Evolutionary conservation across 2,797 vertebrate species (phyloP).

Genomic region (Scleropages formosus): DNA sequence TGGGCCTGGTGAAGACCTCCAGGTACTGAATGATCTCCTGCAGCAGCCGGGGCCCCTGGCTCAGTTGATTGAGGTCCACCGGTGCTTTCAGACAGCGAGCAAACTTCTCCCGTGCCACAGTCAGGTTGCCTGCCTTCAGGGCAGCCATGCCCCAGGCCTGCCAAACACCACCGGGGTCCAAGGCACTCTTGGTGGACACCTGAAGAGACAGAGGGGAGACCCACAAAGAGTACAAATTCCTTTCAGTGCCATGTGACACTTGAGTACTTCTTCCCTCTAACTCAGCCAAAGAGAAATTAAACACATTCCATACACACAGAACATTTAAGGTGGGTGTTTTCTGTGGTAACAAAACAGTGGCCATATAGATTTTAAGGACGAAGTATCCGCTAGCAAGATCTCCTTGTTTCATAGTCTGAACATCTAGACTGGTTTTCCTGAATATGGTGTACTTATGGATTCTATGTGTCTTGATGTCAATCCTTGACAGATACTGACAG

Average conservation of each 20-base stretch:
- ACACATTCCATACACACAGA: neutral
- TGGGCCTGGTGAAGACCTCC: slow-evolving; percentile 76
- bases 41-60: slow-evolving; percentile 75
- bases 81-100: slow-evolving; percentile 84
- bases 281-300: neutral
- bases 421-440: too few species aligned
- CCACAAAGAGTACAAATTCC: neutral
- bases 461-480: neutral
- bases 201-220: slow-evolving; percentile 48
- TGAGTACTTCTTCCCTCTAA: neutral
- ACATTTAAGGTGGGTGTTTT: neutral
- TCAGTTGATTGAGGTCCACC: slow-evolving; percentile 87
- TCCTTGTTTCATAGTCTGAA: too few species aligned
- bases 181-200: slow-evolving; percentile 96
- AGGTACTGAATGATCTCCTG: slow-evolving; percentile 89
- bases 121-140: slow-evolving; percentile 84
- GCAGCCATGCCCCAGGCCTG: slow-evolving; percentile 94
- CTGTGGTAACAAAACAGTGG: neutral
- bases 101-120: slow-evolving; percentile 86
- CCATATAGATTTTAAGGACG: too few species aligned
- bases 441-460: neutral
- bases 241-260: neutral
- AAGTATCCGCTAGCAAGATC: too few species aligned
- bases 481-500: too few species aligned
- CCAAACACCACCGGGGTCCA: slow-evolving; percentile 91